Percentiles rank a stretch among this genome's conserved stretches.
phyloP scores from a whole-genome alignment of 2,797 vertebrate genomes.

The Phrynocephalus guinanensis region DNA sequence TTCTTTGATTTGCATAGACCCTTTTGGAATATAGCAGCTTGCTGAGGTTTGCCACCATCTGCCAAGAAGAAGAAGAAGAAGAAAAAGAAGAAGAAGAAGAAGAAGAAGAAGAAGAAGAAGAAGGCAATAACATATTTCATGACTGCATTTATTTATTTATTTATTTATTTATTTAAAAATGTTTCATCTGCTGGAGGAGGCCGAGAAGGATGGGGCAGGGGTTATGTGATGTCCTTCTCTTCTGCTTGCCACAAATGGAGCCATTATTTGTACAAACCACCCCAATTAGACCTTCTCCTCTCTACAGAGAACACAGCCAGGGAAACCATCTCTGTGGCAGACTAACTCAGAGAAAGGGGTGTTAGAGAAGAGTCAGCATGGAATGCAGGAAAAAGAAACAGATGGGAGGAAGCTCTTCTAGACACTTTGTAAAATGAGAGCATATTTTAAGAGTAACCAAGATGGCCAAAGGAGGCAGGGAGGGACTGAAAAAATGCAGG shows the following conservation, averaged over 20 bases:
- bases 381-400: slow-evolving; percentile 48
- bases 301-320: slow-evolving; percentile 61
- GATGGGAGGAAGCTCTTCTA: slow-evolving; percentile 47
- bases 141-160: slow-evolving; percentile 27
- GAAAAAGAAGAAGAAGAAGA: too few relatives aligned
- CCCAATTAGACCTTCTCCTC: slow-evolving; percentile 73
- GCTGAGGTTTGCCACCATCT: slow-evolving; percentile 68
- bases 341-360: slow-evolving; percentile 60
- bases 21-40: slow-evolving; percentile 69
- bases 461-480: slow-evolving; percentile 15
- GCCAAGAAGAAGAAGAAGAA: background rate
- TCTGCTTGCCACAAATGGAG: slow-evolving; percentile 61
- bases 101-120: too few relatives aligned
- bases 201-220: background rate
- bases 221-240: slow-evolving; percentile 37
- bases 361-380: slow-evolving; percentile 58
- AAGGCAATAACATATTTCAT: slow-evolving; percentile 65
- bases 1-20: slow-evolving; percentile 71
- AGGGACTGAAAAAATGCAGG: slow-evolving; percentile 34
- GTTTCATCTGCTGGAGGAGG: slow-evolving; percentile 63
- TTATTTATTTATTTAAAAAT: slow-evolving; percentile 29
- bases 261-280: slow-evolving; percentile 72
- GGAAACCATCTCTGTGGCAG: slow-evolving; percentile 59
- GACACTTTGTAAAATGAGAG: slow-evolving; percentile 54
- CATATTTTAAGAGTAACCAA: slow-evolving; percentile 54